Conservation (phyloP, 2,797 vertebrate genomes). For the Enteromius unitaeniatus region DNA sequence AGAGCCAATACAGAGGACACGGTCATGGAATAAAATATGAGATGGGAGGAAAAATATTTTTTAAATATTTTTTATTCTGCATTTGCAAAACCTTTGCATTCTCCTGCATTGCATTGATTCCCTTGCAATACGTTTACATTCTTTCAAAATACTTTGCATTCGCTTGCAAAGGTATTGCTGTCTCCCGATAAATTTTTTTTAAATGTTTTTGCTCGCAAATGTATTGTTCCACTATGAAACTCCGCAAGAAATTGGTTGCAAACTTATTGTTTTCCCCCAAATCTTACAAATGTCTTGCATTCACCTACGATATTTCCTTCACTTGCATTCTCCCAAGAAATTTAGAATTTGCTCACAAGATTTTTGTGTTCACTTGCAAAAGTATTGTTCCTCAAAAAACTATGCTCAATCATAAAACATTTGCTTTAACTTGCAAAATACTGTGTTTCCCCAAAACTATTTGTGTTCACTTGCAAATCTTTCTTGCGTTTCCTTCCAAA, state of each 20-base stretch:
- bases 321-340: neutral
- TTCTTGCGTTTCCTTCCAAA: neutral
- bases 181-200: neutral
- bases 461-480: neutral
- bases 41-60: neutral
- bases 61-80: neutral
- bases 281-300: too few species aligned
- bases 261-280: neutral
- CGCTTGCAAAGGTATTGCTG: neutral
- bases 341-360: neutral
- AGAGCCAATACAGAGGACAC: neutral
- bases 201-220: neutral
- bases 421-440: neutral
- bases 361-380: neutral
- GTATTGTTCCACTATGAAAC: neutral
- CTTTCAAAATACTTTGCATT: neutral
- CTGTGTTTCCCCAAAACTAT: too few species aligned
- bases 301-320: too few species aligned
- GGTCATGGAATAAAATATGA: neutral
- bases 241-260: neutral
- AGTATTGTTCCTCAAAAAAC: neutral
- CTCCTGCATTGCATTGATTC: too few species aligned
- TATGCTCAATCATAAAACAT: neutral
- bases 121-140: neutral
- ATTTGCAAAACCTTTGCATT: neutral